These are phyloP conservation scores for Okamejei kenojei DNA, from an alignment of 2,797 vertebrate genomes.

Conservation along the genomic window DNA sequence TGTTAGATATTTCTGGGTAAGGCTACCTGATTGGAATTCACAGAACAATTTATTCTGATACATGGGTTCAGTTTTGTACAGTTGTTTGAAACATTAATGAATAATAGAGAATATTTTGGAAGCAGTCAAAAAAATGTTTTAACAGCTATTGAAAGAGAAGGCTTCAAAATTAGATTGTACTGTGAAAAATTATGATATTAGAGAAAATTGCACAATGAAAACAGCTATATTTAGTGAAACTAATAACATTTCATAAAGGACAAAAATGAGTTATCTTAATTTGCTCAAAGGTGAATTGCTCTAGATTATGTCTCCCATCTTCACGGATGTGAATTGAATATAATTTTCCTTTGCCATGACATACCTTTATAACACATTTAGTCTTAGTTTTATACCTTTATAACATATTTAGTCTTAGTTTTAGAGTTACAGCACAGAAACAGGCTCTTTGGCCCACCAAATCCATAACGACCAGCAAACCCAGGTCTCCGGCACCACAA, in stretches of 20 bases:
- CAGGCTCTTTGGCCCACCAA: no score
- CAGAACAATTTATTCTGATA: neutral
- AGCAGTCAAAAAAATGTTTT: no score
- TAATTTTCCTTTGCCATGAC: neutral
- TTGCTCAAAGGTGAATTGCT: slow-evolving; percentile 55
- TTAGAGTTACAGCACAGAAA: no score
- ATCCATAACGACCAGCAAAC: no score
- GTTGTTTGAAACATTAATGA: neutral
- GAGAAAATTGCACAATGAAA: neutral
- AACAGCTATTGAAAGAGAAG: neutral
- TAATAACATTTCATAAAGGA: slow-evolving; percentile 36
- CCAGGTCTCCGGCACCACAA: no score
- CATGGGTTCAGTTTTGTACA: neutral
- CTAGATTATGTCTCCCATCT: slow-evolving; percentile 25
- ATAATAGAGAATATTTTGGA: neutral
- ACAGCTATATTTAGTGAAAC: slow-evolving; percentile 44
- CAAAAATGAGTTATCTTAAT: slow-evolving; percentile 48
- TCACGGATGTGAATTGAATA: neutral
- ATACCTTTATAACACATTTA: neutral
- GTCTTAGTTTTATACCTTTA: no score
- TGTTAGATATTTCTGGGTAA: neutral
- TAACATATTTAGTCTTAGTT: neutral
- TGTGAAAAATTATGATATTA: neutral
- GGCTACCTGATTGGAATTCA: neutral
- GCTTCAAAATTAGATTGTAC: neutral